Base-by-base conservation (phyloP, 1,140 invertebrate genomes). In the Neoseiulus cucumeris region DNA sequence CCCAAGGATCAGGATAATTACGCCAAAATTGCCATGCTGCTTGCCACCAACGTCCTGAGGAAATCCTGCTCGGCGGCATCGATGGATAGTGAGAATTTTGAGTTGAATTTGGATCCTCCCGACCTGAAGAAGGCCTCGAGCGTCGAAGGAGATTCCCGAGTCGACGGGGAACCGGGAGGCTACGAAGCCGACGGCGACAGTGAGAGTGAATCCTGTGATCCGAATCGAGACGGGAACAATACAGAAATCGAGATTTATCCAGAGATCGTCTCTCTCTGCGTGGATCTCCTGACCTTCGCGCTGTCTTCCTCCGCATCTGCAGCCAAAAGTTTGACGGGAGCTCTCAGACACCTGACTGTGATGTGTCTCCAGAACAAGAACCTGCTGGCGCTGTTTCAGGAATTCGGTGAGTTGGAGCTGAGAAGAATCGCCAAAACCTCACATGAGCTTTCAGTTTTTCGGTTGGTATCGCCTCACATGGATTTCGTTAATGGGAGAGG, bases 151-250 rank as follows among this genome's bases (percentile, higher is more conserved):
- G 33, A 39, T 39, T 39, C 33, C 33, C 33, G 33, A 9, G 9
- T 6, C 33, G 51, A 25, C 22, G 51, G 22, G 12, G 51, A 59
- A 33, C 51, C 51, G 12, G 51, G 22, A 25, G 51, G 51, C 22
- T 59, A 59, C 22, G 51, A 59, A 59, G 51, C 51, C 14, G 51
- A 59, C 22, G 14, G 22, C 14, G 51, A 59, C 51, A 59, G 51
- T 33, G 51, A 59, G 25, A 59, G 51, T 20, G 22, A 59, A 25
- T 2, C 22, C 14, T 33, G 25, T 25, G 33, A 25, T 29, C 14
- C 14, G 4, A 25, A 25, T 6, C 51, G 51, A 20, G 14, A 12
- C 22, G 51, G 25, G 14, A 20, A 17, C 22, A 25, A n/a, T 5
- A 2, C 22, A 2, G 51, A 59, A 20, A 33, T 59, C 25, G 51